Conservation (phyloP, 2,113 vertebrate genomes). For the Puntigrus tetrazona region DNA sequence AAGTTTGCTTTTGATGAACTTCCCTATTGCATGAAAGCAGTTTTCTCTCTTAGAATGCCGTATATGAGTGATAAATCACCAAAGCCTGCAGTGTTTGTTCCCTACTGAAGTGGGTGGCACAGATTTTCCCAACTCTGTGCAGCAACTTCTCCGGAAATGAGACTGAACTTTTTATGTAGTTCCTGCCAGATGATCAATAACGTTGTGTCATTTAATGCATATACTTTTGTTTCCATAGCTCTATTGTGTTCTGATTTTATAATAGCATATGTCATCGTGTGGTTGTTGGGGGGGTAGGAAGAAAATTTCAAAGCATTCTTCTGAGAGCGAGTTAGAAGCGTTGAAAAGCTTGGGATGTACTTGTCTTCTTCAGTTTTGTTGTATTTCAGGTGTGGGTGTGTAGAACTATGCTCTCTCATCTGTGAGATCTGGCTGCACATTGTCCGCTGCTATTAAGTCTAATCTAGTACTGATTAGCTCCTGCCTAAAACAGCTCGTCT, state of each 20-base stretch:
- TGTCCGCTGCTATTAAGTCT: neutral
- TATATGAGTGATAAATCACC: constrained; percentile 20
- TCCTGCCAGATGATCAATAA: constrained; percentile 4
- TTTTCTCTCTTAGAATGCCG: neutral
- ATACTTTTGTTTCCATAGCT: constrained; percentile 7
- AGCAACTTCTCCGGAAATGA: constrained; percentile 18
- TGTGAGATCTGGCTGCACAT: neutral
- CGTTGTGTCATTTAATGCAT: neutral
- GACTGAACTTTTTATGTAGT: neutral
- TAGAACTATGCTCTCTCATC: neutral
- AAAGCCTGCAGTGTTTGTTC: constrained; percentile 4
- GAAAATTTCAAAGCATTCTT: constrained; percentile 10
- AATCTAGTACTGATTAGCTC: constrained; percentile 12
- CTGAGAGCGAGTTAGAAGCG: neutral
- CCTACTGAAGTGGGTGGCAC: constrained; percentile 3
- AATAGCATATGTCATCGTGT: constrained; percentile 5
- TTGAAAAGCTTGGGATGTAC: constrained; percentile 14
- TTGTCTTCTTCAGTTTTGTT: neutral
- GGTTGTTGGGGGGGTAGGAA: neutral
- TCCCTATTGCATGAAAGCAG: constrained; percentile 2
- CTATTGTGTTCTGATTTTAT: neutral
- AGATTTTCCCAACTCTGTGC: constrained; percentile 17
- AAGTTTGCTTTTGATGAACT: neutral
- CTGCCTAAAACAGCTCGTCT: neutral
- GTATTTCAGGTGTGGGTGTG: constrained; percentile 1